These are phyloP conservation scores for Bujurquina vittata DNA, from an alignment of 2,113 vertebrate species.

Conservation along the genomic window DNA sequence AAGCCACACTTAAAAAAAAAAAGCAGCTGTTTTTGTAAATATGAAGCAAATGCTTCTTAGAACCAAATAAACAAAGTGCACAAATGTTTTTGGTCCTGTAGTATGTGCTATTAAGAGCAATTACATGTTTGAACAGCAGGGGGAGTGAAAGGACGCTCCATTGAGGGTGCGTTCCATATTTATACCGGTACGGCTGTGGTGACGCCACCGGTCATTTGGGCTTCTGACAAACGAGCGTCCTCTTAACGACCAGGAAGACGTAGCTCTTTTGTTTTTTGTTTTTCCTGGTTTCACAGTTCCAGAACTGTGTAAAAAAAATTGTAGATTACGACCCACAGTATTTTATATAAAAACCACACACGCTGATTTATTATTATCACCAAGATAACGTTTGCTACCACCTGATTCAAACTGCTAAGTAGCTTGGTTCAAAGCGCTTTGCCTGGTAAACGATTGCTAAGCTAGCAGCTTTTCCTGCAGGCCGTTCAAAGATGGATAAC, in stretches of 20 bases:
- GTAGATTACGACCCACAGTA: neutral
- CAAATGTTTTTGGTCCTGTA: neutral
- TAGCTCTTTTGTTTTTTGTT: neutral
- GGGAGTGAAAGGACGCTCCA: neutral
- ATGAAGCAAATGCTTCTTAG: conserved; percentile 61
- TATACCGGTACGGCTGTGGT: accelerated
- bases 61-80: conserved; percentile 72
- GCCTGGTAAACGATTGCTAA: neutral
- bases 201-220: neutral
- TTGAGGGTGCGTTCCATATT: neutral
- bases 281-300: neutral
- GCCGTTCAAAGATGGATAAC: conserved; percentile 43
- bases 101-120: neutral
- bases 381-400: too few species aligned
- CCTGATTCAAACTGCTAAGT: too few species aligned
- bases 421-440: neutral
- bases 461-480: neutral
- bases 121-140: neutral
- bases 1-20: conserved; percentile 16
- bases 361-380: accelerated
- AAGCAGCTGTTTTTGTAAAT: conserved; percentile 66
- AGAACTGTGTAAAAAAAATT: neutral
- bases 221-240: accelerated
- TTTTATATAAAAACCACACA: neutral
- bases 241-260: conserved; percentile 34